phyloP scores from a whole-genome alignment of 2,113 vertebrate species.

The Pao palembangensis region DNA sequence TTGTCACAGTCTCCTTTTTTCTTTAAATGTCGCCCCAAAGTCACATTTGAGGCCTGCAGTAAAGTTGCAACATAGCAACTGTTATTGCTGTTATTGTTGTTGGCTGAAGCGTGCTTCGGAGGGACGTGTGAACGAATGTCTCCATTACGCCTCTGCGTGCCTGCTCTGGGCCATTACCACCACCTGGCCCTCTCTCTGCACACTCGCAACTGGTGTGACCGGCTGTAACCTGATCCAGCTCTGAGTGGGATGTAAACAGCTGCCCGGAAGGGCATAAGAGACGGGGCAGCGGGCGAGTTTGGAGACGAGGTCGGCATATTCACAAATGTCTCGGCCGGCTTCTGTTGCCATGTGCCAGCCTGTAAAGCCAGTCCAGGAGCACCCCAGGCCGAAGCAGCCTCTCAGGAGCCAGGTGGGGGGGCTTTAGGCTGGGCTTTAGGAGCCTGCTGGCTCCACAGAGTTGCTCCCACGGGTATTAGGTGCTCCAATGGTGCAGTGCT shows the following conservation, averaged over 20 bases:
- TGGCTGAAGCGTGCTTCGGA: slow-evolving; percentile 12
- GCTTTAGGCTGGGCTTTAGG: slow-evolving; percentile 17
- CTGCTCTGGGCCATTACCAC: slow-evolving; percentile 24
- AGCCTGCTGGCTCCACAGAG: slow-evolving; percentile 31
- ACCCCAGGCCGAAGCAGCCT: slow-evolving; percentile 29
- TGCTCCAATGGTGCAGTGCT: slow-evolving; percentile 34
- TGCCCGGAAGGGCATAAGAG: slow-evolving; percentile 37
- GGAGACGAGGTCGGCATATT: slow-evolving; percentile 17
- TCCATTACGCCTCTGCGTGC: slow-evolving; percentile 32
- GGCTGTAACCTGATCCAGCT: slow-evolving; percentile 40
- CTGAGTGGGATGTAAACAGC: slow-evolving; percentile 53
- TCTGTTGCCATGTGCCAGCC: slow-evolving; percentile 30
- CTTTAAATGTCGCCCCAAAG: neutral
- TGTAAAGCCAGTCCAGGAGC: slow-evolving; percentile 1
- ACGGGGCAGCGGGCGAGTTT: slow-evolving; percentile 3
- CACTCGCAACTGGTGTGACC: too few relatives aligned
- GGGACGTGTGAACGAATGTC: slow-evolving; percentile 24
- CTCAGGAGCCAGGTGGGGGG: slow-evolving; percentile 26
- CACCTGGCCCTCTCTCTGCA: slow-evolving; percentile 50
- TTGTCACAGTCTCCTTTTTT: slow-evolving; percentile 15
- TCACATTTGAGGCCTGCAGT: slow-evolving; percentile 32
- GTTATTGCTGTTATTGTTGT: slow-evolving; percentile 43
- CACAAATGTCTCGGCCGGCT: slow-evolving; percentile 46
- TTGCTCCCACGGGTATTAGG: slow-evolving; percentile 71
- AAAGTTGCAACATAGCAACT: slow-evolving; percentile 43